Conservation (phyloP, 2,113 vertebrate species). For the Heterotilapia buettikoferi region DNA sequence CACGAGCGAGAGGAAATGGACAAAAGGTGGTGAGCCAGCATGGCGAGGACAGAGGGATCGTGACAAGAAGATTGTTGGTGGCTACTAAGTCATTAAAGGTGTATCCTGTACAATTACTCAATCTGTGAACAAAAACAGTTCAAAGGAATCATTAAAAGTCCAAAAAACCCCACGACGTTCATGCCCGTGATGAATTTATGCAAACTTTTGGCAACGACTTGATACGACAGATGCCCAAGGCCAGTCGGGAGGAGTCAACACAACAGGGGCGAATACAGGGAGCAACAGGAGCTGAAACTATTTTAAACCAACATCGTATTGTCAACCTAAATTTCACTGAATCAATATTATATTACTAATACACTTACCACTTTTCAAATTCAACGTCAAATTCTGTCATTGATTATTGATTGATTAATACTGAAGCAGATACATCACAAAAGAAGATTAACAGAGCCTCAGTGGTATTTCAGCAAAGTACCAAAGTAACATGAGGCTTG, state of each 20-base stretch:
- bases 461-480: not conserved
- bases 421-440: not conserved
- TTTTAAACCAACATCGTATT: not conserved
- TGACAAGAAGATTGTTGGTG: not conserved
- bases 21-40: not conserved
- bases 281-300: not conserved
- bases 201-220: not conserved
- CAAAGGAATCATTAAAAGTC: not conserved
- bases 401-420: not conserved
- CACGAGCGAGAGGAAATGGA: fast-evolving
- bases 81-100: not conserved
- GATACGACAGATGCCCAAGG: fast-evolving
- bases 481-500: not conserved
- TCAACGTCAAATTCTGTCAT: fast-evolving
- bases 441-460: not conserved
- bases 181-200: not conserved
- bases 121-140: not conserved
- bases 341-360: not conserved
- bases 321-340: not conserved
- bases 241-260: not conserved
- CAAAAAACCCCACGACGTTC: not conserved
- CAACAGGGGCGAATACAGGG: fast-evolving
- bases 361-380: not conserved
- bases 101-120: not conserved
- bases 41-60: not conserved